These are phyloP conservation scores for Macrobrachium rosenbergii DNA, from an alignment of 1,140 invertebrate species.

Conservation along the genomic window DNA sequence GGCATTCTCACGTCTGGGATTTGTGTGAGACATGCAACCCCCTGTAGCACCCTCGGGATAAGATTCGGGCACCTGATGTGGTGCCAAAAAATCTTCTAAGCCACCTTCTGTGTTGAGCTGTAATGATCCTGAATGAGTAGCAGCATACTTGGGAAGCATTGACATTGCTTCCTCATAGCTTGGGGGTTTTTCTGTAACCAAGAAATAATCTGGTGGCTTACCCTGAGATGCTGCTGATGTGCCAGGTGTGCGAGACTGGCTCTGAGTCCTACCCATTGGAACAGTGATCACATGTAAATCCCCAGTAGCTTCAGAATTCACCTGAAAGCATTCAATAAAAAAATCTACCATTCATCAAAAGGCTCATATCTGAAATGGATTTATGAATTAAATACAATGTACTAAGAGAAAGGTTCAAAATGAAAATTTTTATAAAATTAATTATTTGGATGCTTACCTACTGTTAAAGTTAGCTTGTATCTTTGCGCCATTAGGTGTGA, in stretches of 20 bases:
- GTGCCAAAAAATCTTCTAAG: conserved; percentile 38
- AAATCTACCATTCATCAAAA: background rate
- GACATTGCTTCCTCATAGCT: conserved; percentile 57
- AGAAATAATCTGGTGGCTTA: conserved; percentile 49
- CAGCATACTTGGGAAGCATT: conserved; percentile 33
- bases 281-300: conserved; percentile 52
- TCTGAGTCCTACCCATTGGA: conserved; percentile 38
- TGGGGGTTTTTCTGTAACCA: conserved; percentile 46
- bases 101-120: conserved; percentile 41
- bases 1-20: conserved; percentile 18
- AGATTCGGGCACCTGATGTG: conserved; percentile 45
- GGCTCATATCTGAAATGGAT: background rate
- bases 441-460: too few species aligned
- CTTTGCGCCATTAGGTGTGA: too few species aligned
- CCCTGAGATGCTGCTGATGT: conserved; percentile 21
- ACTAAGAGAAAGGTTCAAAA: too few species aligned
- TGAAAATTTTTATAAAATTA: too few species aligned
- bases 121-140: conserved; percentile 23
- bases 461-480: too few species aligned
- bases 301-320: conserved; percentile 23
- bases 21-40: background rate
- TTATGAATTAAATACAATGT: background rate
- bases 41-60: conserved; percentile 35
- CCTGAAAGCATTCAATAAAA: background rate
- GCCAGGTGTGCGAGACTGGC: conserved; percentile 15